Evolutionary conservation across 2,888 invertebrate species (phyloP).

Genomic region (Tenthredo distinguenda): DNA sequence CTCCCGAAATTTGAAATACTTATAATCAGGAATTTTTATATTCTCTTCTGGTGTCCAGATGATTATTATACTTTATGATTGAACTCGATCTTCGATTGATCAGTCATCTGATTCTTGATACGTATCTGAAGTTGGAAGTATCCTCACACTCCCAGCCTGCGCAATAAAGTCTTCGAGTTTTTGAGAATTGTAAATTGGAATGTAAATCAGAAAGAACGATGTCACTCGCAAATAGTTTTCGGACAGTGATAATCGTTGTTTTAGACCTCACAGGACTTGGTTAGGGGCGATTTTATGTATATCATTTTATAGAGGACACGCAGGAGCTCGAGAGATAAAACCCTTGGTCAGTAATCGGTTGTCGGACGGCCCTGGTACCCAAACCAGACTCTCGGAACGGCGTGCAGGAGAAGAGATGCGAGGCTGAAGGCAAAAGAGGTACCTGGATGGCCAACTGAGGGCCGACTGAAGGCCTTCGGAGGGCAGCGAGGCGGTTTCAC

Average conservation of each 20-base stretch:
- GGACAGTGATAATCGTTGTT: slow-evolving; percentile 4
- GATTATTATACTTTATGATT: neutral
- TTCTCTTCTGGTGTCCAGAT: neutral
- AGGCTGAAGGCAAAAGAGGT: slow-evolving; percentile 52
- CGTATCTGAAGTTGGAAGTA: neutral
- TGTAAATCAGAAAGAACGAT: neutral
- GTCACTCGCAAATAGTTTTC: neutral
- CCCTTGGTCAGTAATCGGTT: slow-evolving; percentile 45
- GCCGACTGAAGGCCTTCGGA: slow-evolving; percentile 53
- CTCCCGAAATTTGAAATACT: neutral
- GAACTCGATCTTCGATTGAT: neutral
- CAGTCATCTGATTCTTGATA: neutral
- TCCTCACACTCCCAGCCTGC: neutral
- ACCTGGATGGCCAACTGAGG: slow-evolving; percentile 48
- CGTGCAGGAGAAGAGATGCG: slow-evolving; percentile 45
- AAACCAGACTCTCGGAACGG: slow-evolving; percentile 43
- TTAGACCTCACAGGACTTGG: slow-evolving; percentile 37
- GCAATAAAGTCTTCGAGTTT: neutral
- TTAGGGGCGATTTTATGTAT: slow-evolving; percentile 17
- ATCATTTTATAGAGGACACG: slow-evolving; percentile 33
- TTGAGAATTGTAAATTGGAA: neutral
- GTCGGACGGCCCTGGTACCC: slow-evolving; percentile 50
- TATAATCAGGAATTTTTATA: neutral
- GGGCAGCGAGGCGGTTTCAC: slow-evolving; percentile 70
- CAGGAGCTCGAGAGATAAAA: slow-evolving; percentile 36